These are phyloP conservation scores for Sebastiscus tertius DNA, from an alignment of 2,797 vertebrate species.

Conservation along the genomic window DNA sequence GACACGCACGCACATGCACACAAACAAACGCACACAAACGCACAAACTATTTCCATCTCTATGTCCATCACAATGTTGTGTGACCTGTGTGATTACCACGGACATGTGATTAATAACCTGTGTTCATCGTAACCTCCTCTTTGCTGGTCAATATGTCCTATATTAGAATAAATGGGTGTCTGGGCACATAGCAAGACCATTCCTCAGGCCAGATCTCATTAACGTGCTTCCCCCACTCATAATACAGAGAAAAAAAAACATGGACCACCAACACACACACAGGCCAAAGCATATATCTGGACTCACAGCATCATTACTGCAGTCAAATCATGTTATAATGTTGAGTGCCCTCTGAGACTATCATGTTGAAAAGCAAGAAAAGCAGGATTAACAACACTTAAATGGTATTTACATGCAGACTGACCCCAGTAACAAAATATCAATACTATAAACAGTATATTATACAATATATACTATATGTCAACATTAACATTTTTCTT, in stretches of 20 bases:
- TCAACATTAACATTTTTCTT: not conserved
- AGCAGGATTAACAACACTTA: not conserved
- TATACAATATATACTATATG: not conserved
- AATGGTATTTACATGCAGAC: not conserved
- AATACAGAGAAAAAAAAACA: not conserved
- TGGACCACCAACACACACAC: not conserved
- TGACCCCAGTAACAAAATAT: conserved; percentile 11
- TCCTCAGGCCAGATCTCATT: conserved; percentile 43
- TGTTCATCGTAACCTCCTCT: conserved; percentile 24
- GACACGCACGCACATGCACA: not conserved
- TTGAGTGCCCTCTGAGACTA: not conserved
- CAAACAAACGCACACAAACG: not conserved
- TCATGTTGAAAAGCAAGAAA: not conserved
- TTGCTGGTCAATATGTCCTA: conserved; percentile 28
- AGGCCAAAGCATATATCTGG: not conserved
- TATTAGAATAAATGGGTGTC: conserved; percentile 54
- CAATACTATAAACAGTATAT: no score
- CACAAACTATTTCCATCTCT: conserved; percentile 15
- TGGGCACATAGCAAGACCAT: conserved; percentile 29
- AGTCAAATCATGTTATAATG: conserved; percentile 10
- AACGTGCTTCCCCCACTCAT: not conserved
- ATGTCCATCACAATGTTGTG: conserved; percentile 22
- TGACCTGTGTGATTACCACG: conserved; percentile 34
- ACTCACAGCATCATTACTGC: not conserved
- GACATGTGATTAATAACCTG: conserved; percentile 49